Base-by-base conservation (phyloP, 37 sponge, comb jelly and placozoan genomes). In the Diacarnus erythraeanus region DNA sequence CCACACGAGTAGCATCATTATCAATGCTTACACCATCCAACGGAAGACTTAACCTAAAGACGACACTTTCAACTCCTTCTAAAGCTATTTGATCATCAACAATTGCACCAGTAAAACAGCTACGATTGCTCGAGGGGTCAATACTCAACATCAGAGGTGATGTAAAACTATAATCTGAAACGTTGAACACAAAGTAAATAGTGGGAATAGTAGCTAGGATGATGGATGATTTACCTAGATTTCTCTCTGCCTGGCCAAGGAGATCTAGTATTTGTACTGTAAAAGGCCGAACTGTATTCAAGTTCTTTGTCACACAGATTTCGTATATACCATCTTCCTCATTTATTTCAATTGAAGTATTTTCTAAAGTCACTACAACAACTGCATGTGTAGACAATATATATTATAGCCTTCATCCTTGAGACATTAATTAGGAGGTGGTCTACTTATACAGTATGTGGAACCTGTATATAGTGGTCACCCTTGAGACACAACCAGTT, bases 61-160 rank as follows among this genome's bases (percentile, higher is more conserved):
- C n/a, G 30, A 77, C 60, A 8, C 3, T 12, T 43, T 77, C 77
- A 22, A n/a, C 43, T 1, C 23, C 29, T 35, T 69, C 71, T 26
- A 68, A 27, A 35, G 51, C 69, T 27, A 80, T 69, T 6, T 35
- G 23, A 36, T 80, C 80, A 57, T 68, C 37, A 3, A 80, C 58
- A 35, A 80, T 70, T 2, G 20, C 36, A 31, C 70, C 80, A 27
- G 8, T 37, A 41, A 80, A 80, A 31, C 80, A 80, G 71, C 36
- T 70, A 10, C 71, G 54, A 27, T 38, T 21, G 40, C n/a, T 10
- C 21, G 18, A 4, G 0, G 80, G 59, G 3, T 69, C 80, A 3
- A 80, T n/a, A 9, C 40, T 47, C 12, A 70, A 38, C 23, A 51
- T 40, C 64, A 25, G 9, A 61, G 64, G 21, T 12, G 20, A 27